Conservation (phyloP, 2,113 vertebrate species). For the Sander vitreus region DNA sequence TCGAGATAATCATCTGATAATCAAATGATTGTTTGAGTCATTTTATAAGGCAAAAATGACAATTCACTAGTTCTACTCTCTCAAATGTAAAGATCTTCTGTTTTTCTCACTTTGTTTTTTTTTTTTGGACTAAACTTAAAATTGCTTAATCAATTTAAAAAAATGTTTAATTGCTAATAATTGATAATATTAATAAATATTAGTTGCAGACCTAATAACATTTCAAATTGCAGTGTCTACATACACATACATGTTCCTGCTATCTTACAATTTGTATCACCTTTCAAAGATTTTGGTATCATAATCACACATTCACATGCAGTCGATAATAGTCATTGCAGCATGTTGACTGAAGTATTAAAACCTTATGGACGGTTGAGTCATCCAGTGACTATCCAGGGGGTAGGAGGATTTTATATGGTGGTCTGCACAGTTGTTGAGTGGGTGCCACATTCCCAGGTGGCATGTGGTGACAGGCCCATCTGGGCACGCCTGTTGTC, state of each 20-base stretch:
- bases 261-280: neutral
- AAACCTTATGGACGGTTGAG: slow-evolving; percentile 12
- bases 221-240: neutral
- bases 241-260: neutral
- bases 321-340: neutral
- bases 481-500: slow-evolving; percentile 73
- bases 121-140: neutral
- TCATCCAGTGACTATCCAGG: slow-evolving; percentile 41
- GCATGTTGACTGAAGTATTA: slow-evolving; percentile 1
- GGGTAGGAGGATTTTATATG: slow-evolving; percentile 59
- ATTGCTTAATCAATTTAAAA: neutral
- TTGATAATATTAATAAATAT: neutral
- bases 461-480: slow-evolving; percentile 83
- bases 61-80: too few relatives aligned
- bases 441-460: slow-evolving; percentile 86
- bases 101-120: neutral
- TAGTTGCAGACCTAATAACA: neutral
- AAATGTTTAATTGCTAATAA: neutral
- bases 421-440: slow-evolving; percentile 72
- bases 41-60: too few relatives aligned
- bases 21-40: too few relatives aligned
- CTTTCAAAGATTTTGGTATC: neutral
- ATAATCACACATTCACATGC: slow-evolving; percentile 1
- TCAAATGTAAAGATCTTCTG: neutral
- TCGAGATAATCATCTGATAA: too few relatives aligned